Evolutionary conservation across 2,797 vertebrate genomes (phyloP).

Genomic region (Decapterus maruadsi): DNA sequence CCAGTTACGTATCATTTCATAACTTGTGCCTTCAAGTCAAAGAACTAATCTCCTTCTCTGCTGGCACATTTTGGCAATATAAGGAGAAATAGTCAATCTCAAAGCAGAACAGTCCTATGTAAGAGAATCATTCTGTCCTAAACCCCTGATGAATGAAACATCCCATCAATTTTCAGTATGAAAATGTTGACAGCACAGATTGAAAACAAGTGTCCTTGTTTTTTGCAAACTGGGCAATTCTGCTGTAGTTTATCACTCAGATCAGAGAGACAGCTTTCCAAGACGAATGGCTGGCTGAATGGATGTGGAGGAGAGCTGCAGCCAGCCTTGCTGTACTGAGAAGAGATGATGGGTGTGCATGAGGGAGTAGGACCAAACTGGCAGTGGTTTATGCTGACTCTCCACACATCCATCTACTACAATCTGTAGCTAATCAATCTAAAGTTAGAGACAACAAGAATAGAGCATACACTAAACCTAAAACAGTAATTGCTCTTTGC

Average conservation of each 20-base stretch:
- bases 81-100: slow-evolving; percentile 40
- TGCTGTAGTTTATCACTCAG: slow-evolving; percentile 88
- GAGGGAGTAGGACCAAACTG: slow-evolving; percentile 84
- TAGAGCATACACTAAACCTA: slow-evolving; percentile 76
- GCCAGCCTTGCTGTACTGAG: slow-evolving; percentile 76
- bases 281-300: slow-evolving; percentile 86
- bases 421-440: slow-evolving; percentile 91
- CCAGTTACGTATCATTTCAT: slow-evolving; percentile 5
- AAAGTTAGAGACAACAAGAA: slow-evolving; percentile 82
- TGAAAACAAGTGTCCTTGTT: slow-evolving; percentile 87
- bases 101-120: slow-evolving; percentile 52
- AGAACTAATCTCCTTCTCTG: slow-evolving; percentile 17
- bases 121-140: slow-evolving; percentile 59
- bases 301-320: slow-evolving; percentile 80
- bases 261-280: slow-evolving; percentile 85
- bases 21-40: slow-evolving; percentile 33
- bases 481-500: slow-evolving; percentile 70
- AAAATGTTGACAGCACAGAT: slow-evolving; percentile 86
- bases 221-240: slow-evolving; percentile 87
- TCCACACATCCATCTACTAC: slow-evolving; percentile 86
- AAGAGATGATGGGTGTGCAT: slow-evolving; percentile 85
- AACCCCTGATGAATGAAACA: slow-evolving; percentile 80
- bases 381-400: slow-evolving; percentile 89
- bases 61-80: slow-evolving; percentile 46
- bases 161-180: slow-evolving; percentile 83